These are phyloP conservation scores for Platycnemis pennipes DNA, from an alignment of 2,888 invertebrate genomes.

Conservation along the genomic window DNA sequence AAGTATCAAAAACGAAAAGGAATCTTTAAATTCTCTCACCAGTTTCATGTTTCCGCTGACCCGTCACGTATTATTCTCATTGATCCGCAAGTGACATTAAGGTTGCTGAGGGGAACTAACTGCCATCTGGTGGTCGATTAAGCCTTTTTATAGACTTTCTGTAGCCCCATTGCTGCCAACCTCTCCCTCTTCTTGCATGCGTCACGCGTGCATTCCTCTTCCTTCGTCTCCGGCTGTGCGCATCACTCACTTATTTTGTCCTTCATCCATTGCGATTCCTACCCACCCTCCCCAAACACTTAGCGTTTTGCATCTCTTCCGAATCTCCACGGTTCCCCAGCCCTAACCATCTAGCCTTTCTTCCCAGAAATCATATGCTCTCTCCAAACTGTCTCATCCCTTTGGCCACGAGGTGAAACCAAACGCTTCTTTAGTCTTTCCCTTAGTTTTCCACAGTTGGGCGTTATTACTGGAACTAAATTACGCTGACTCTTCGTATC, in stretches of 20 bases:
- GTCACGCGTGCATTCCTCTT: background rate
- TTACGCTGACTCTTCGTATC: too few species aligned
- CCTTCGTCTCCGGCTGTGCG: background rate
- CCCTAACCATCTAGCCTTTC: background rate
- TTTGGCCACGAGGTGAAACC: too few species aligned
- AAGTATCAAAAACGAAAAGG: background rate
- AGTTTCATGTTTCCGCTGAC: background rate
- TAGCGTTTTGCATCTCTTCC: too few species aligned
- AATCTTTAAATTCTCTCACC: background rate
- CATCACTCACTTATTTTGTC: background rate
- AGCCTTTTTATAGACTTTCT: conserved; percentile 2
- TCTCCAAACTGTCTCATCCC: too few species aligned
- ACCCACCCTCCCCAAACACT: background rate
- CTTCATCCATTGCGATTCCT: background rate
- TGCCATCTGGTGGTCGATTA: background rate
- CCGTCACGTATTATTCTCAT: background rate
- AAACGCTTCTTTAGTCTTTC: too few species aligned
- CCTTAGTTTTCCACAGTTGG: too few species aligned
- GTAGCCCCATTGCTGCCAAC: background rate
- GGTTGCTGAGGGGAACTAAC: background rate
- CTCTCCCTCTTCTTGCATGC: background rate
- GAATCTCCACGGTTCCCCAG: background rate
- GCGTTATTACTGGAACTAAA: too few species aligned
- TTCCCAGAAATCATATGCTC: background rate
- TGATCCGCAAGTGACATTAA: background rate